Base-by-base conservation (phyloP, 23 tunicate genomes). In the Phallusia fumigata region DNA sequence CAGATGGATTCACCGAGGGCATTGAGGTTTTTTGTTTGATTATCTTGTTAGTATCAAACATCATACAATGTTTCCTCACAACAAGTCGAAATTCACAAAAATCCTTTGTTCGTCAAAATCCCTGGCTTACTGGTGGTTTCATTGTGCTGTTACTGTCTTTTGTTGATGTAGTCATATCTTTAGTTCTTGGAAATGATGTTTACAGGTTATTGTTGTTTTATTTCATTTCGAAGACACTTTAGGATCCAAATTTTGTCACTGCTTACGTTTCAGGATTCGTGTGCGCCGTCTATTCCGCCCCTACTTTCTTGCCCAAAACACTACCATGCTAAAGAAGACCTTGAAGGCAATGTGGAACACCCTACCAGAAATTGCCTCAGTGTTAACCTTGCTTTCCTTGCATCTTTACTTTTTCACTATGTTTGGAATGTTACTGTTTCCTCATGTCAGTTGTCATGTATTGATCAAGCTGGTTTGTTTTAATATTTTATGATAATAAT, bases 371-470 rank as follows among this genome's bases (percentile, higher is more conserved):
- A 90, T 97, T 36, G 88, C 85, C 31, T 92, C 97, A n/a, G 99
- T 97, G 80, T 73, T 97, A 26, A 85, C 90, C 18, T 76, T 97
- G 65, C 80, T 97, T 10, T 86, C 89, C 19, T 64, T 97, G 53
- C 99, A 92, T 82, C 74, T 97, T 0, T 97, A 97, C 73, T 97
- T 97, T 83, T 97, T 97, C 65, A 92, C 92, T 35, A 92, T 97
- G 97, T 76, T 97, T 0, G 99, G 99, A 74, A 97, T 97, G 99
- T 91, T 97, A 33, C 75, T 92, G 19, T 92, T 97, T 72, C 97
- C 97, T 0, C 88, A 88, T 76, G 91, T 88, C 33, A 53, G 86
- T 76, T 24, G 35, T 1, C 8, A 58, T 58, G 69, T 13, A 1
- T 8, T 58, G 69, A 3, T 58, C 13, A 8, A 6, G 26, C 28